Evolutionary conservation across 1,140 invertebrate genomes (phyloP).

Genomic region (Steinernema feltiae): DNA sequence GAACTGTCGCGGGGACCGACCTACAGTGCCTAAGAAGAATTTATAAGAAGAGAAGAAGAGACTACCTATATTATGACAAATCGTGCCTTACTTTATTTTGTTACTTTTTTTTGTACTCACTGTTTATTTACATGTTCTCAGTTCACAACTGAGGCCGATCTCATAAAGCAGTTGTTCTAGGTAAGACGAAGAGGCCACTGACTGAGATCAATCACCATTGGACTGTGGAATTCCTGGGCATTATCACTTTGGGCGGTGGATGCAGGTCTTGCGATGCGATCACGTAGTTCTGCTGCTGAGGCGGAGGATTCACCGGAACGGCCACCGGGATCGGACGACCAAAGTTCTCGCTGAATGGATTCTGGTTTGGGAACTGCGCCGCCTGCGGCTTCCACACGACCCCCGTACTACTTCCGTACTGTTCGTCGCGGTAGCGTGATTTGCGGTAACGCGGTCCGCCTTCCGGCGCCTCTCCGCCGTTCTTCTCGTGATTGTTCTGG

Average conservation of each 20-base stretch:
- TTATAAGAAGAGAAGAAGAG: background rate
- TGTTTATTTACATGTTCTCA: background rate
- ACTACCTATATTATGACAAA: background rate
- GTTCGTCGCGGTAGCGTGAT: background rate
- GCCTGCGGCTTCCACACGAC: background rate
- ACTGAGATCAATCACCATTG: no score
- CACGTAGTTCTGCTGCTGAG: no score
- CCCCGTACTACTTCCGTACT: background rate
- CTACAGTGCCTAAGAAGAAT: background rate
- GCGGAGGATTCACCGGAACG: background rate
- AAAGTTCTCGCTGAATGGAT: background rate
- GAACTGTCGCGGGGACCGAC: background rate
- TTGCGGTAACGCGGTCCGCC: background rate
- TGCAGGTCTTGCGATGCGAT: no score
- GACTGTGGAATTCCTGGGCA: no score
- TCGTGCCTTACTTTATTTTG: background rate
- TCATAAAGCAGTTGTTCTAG: background rate
- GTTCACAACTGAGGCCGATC: background rate
- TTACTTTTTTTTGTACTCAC: background rate
- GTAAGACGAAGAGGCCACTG: background rate
- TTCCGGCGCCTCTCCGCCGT: background rate
- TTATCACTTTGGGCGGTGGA: no score
- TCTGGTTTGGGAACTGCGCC: background rate
- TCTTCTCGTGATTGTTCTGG: conserved; percentile 41
- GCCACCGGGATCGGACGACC: background rate